Conservation (phyloP, 2,113 vertebrate genomes). For the Percopsis transmontana region DNA sequence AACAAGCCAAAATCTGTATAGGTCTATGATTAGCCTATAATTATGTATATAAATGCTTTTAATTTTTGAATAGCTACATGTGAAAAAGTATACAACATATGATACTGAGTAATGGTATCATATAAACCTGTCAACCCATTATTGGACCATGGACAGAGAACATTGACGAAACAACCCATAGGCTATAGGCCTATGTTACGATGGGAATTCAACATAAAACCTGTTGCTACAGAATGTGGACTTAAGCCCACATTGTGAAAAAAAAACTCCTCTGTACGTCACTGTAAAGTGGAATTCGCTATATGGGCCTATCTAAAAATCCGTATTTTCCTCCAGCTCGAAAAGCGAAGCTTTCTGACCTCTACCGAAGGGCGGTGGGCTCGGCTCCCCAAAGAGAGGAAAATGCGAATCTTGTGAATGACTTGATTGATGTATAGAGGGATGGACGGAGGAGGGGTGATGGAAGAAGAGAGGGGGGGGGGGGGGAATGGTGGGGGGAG, state of each 20-base stretch:
- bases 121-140: slow-evolving; percentile 39
- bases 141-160: slow-evolving; percentile 72
- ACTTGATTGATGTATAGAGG: slow-evolving; percentile 47
- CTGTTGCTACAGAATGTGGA: too few relatives aligned
- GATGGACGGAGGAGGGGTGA: background rate
- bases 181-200: too few relatives aligned
- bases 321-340: slow-evolving; percentile 21
- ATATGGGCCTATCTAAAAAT: too few relatives aligned
- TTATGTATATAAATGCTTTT: too few relatives aligned
- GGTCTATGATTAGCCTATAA: too few relatives aligned
- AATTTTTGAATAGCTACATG: too few relatives aligned
- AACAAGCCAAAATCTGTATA: too few relatives aligned
- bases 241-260: background rate
- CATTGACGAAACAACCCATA: too few relatives aligned
- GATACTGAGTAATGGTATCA: too few relatives aligned
- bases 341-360: slow-evolving; percentile 51
- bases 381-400: slow-evolving; percentile 28
- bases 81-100: too few relatives aligned
- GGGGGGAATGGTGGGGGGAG: slow-evolving; percentile 33
- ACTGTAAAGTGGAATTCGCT: slow-evolving; percentile 26
- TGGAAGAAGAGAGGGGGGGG: slow-evolving; percentile 14
- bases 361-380: slow-evolving; percentile 55
- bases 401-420: slow-evolving; percentile 59
- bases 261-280: background rate
- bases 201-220: too few relatives aligned